Conservation (phyloP, 2,888 invertebrate species). For the Xestia c-nigrum region DNA sequence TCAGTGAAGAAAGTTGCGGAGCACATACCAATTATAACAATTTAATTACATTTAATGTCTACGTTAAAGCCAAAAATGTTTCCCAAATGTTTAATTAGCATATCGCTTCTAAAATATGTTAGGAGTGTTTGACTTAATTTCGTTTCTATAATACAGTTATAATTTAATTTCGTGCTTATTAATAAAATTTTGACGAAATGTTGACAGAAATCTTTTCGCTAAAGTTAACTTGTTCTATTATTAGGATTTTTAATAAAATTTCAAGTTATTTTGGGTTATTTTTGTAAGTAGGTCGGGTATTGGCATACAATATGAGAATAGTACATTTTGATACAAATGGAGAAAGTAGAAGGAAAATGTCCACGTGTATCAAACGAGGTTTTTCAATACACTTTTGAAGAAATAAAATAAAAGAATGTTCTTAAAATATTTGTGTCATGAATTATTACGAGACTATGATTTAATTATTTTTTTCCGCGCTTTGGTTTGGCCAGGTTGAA, state of each 20-base stretch:
- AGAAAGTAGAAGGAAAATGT: too few relatives aligned
- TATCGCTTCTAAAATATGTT: conserved; percentile 22
- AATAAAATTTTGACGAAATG: conserved; percentile 20
- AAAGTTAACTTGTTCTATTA: conserved; percentile 8
- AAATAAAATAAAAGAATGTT: too few relatives aligned
- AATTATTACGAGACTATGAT: too few relatives aligned
- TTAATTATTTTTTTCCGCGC: too few relatives aligned
- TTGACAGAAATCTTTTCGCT: conserved; percentile 3
- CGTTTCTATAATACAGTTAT: conserved; percentile 12
- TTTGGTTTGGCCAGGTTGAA: too few relatives aligned
- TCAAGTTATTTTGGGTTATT: background rate
- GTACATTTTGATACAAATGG: too few relatives aligned
- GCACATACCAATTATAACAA: conserved; percentile 41
- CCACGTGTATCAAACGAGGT: too few relatives aligned
- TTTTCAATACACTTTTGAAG: too few relatives aligned
- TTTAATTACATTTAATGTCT: conserved; percentile 38
- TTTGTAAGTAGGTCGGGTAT: background rate
- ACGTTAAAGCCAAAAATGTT: conserved; percentile 30
- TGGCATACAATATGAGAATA: background rate
- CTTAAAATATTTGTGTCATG: too few relatives aligned
- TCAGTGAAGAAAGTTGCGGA: conserved; percentile 26
- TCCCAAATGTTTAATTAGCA: conserved; percentile 39
- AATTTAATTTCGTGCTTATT: conserved; percentile 34
- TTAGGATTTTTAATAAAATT: background rate
- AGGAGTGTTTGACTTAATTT: conserved; percentile 17